phyloP scores from a whole-genome alignment of 1,140 invertebrate species.

The Rhizoglyphus robini region DNA sequence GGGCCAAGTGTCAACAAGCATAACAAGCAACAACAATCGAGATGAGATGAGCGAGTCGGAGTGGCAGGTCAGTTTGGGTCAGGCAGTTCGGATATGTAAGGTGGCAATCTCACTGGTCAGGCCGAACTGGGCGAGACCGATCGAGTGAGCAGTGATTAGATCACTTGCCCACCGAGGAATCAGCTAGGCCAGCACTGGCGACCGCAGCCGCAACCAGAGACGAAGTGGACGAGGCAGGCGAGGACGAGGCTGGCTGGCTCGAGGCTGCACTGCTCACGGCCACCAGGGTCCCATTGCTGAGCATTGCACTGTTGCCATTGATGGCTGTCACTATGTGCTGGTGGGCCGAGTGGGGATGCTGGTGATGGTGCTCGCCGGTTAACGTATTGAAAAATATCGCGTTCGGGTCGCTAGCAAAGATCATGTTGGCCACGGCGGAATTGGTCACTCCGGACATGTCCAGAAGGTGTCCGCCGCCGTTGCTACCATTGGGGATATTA shows the following conservation, averaged over 20 bases:
- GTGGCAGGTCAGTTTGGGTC: too few relatives aligned
- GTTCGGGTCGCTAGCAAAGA: neutral
- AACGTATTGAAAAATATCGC: neutral
- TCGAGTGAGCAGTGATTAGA: neutral
- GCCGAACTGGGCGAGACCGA: too few relatives aligned
- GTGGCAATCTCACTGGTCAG: neutral
- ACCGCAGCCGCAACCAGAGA: neutral
- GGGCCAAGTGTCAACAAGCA: too few relatives aligned
- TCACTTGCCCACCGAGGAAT: neutral
- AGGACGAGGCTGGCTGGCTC: neutral
- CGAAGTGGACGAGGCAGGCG: neutral
- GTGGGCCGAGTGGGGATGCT: too few relatives aligned
- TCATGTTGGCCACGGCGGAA: too few relatives aligned
- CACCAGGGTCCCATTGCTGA: too few relatives aligned
- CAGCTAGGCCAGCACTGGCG: neutral
- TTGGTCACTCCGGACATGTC: too few relatives aligned
- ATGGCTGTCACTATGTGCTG: too few relatives aligned
- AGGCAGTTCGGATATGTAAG: neutral
- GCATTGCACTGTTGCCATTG: neutral
- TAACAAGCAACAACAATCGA: too few relatives aligned
- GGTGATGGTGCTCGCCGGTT: neutral
- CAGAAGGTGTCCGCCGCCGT: neutral
- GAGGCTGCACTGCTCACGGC: too few relatives aligned
- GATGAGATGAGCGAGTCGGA: too few relatives aligned
- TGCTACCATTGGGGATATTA: conserved; percentile 1